Percentiles rank a stretch among this genome's conserved stretches.
Evolutionary conservation across 1,140 invertebrate genomes (phyloP).

Genomic region (Procambarus clarkii): DNA sequence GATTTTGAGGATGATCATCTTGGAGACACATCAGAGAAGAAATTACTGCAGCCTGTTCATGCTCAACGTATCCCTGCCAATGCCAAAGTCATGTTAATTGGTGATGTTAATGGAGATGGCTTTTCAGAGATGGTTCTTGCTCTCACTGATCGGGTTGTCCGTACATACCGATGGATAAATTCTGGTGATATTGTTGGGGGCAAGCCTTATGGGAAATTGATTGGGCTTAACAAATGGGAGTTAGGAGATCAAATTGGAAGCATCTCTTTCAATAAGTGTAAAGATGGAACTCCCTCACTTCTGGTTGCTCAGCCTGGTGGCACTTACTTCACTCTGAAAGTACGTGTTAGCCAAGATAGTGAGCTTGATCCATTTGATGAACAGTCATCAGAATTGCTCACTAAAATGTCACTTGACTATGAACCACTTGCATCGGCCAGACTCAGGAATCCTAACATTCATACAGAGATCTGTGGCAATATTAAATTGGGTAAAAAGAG

Average conservation of each 20-base stretch:
- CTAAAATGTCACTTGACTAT: conserved; percentile 60
- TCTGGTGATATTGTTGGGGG: conserved; percentile 74
- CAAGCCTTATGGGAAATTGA: conserved; percentile 74
- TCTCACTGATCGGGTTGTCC: conserved; percentile 85
- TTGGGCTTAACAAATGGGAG: conserved; percentile 80
- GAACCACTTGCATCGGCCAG: conserved; percentile 45
- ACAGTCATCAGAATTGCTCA: conserved; percentile 71
- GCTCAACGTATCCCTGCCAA: conserved; percentile 86
- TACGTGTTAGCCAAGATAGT: conserved; percentile 70
- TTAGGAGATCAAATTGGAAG: conserved; percentile 85
- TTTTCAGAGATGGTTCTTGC: conserved; percentile 83
- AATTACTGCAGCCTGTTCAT: conserved; percentile 78
- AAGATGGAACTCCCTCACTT: conserved; percentile 80
- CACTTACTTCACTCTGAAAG: conserved; percentile 83
- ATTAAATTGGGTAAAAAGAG: conserved; percentile 74
- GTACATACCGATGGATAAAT: conserved; percentile 84
- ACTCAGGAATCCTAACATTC: conserved; percentile 84
- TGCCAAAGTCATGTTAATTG: conserved; percentile 81
- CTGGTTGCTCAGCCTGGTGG: conserved; percentile 87
- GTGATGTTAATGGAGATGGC: conserved; percentile 84
- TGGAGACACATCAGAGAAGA: conserved; percentile 26
- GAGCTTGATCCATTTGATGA: conserved; percentile 59
- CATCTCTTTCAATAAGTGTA: conserved; percentile 82
- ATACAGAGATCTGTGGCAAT: conserved; percentile 85
- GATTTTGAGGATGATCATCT: conserved; percentile 74